phyloP scores from a whole-genome alignment of 2,888 invertebrate genomes.

The Scelioninae gen. 1 region DNA sequence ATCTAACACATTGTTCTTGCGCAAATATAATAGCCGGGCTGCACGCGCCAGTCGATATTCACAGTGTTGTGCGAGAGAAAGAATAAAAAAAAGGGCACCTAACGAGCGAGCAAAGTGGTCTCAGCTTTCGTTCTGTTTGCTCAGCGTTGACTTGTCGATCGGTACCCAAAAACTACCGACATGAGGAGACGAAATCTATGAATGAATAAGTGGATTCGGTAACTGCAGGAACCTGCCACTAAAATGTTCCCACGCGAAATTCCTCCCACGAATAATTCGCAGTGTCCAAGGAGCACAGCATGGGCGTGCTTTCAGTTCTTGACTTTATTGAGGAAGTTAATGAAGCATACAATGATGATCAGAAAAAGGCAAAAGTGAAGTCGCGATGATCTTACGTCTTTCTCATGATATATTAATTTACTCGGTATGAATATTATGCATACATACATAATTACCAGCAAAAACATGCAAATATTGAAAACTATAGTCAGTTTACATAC shows the following conservation, averaged over 20 bases:
- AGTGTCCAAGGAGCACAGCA: slow-evolving; percentile 53
- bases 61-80: slow-evolving; percentile 53
- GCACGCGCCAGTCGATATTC: slow-evolving; percentile 68
- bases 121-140: slow-evolving; percentile 68
- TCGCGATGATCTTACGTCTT: slow-evolving; percentile 28
- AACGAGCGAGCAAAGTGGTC: slow-evolving; percentile 70
- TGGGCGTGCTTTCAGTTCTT: slow-evolving; percentile 64
- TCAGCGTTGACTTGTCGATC: slow-evolving; percentile 67
- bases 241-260: slow-evolving; percentile 77
- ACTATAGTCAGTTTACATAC: not conserved
- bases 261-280: slow-evolving; percentile 76
- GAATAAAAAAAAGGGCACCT: slow-evolving; percentile 66
- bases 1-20: slow-evolving; percentile 52
- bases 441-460: slow-evolving; percentile 15
- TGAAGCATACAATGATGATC: slow-evolving; percentile 57
- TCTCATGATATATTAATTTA: slow-evolving; percentile 55
- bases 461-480: not conserved
- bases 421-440: not conserved
- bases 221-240: slow-evolving; percentile 68
- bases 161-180: slow-evolving; percentile 68
- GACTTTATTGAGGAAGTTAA: slow-evolving; percentile 66
- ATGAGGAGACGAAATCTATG: slow-evolving; percentile 65
- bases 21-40: slow-evolving; percentile 47
- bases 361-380: slow-evolving; percentile 49
- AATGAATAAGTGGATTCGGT: slow-evolving; percentile 68